These are phyloP conservation scores for Rhamnusium bicolor DNA, from an alignment of 2,888 invertebrate species.

Conservation along the genomic window DNA sequence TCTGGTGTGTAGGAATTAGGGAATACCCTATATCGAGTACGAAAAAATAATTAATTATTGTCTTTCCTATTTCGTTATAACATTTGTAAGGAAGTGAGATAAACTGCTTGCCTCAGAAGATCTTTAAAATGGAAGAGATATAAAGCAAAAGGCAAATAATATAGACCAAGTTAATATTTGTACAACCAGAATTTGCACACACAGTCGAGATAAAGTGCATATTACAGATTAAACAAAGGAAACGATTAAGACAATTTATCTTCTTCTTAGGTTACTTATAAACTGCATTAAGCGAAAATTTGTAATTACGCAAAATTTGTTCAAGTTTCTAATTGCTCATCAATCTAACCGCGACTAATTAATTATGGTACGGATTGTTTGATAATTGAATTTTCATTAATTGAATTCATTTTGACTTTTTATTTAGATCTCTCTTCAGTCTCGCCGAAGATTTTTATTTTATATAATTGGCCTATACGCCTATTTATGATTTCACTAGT, in stretches of 20 bases:
- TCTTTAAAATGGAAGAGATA: too few relatives aligned
- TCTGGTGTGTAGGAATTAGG: too few relatives aligned
- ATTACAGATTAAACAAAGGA: neutral
- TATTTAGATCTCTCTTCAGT: neutral
- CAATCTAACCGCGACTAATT: neutral
- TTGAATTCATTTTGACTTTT: neutral
- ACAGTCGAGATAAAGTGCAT: too few relatives aligned
- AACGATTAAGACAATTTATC: neutral
- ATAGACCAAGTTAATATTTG: too few relatives aligned
- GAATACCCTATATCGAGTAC: too few relatives aligned
- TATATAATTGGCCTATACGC: neutral
- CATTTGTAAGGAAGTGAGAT: too few relatives aligned
- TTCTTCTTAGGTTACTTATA: neutral
- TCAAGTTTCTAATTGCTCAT: constrained; percentile 3
- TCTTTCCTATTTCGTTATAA: too few relatives aligned
- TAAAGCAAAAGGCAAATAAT: too few relatives aligned
- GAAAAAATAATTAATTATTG: too few relatives aligned
- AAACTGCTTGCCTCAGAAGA: too few relatives aligned
- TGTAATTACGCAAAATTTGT: neutral
- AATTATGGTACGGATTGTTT: constrained; percentile 3
- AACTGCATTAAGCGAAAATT: neutral
- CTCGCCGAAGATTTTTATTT: neutral
- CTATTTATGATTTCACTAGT: too few relatives aligned
- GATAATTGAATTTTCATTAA: neutral
- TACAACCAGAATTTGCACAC: too few relatives aligned